Evolutionary conservation across 2,113 vertebrate species (phyloP), one percentile per base, ranked within the genome.

Genomic region (Puma concolor): DNA sequence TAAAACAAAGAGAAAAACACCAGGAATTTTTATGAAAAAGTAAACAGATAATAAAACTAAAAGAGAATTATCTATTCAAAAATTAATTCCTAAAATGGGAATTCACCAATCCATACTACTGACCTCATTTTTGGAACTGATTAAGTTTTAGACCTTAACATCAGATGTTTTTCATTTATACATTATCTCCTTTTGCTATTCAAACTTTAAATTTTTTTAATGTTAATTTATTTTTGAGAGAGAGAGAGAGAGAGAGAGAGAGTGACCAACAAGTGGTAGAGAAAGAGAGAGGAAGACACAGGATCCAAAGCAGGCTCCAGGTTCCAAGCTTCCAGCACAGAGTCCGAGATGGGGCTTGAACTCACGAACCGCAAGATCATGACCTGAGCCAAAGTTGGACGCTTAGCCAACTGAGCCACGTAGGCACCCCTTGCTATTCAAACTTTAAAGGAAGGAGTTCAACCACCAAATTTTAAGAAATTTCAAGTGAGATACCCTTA

Each of bases 401-500:
- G 33, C 33, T n/a, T 36, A 69, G 19, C n/a, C 67, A 19, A 69
- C 33, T 36, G 33, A 69, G 16, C 16, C 33, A 69, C 33, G 16
- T 17, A n/a, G 8, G 33, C 16, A 10, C 16, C 67, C 33, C n/a
- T 71, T 79, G 16, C 27, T 91, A 82, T 38, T 69, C 11, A 19
- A 90, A 83, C 9, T 38, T 54, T 27, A 90, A n/a, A 95, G 36
- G 17, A 82, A 94, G 36, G 41, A 54, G 2, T 5, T 44, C 54
- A 91, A 66, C 4, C 19, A 94, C 11, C 19, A 92, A 97, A 92
- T 92, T 86, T 29, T 84, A 67, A 97, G 36, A 95, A 86, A 94
- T 48, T 94, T 84, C 63, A 92, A 71, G 69, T 12, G 90, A 93
- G 16, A 54, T 80, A 74, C 0, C 9, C 0, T 9, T 95, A 87